phyloP scores from a whole-genome alignment of 2,888 invertebrate species.

The Periphyllus acericola region DNA sequence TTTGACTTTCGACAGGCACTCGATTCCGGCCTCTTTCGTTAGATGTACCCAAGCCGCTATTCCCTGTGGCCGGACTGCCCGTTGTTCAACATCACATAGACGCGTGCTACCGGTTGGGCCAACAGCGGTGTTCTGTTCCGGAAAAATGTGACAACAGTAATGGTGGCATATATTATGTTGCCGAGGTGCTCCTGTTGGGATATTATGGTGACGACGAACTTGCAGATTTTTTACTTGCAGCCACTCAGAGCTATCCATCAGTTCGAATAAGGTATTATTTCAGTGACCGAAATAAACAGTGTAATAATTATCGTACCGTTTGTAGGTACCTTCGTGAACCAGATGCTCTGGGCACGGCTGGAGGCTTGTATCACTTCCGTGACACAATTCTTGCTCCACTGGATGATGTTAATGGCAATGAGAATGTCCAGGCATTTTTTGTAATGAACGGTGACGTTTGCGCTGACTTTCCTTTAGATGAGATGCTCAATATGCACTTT shows the following conservation, averaged over 20 bases:
- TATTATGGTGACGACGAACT: constrained; percentile 89
- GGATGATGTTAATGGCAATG: constrained; percentile 66
- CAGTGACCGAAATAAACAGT: background rate
- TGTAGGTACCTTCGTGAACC: constrained; percentile 93
- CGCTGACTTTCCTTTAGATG: constrained; percentile 90
- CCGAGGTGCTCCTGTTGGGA: constrained; percentile 89
- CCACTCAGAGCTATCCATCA: constrained; percentile 33
- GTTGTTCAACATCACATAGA: constrained; percentile 97
- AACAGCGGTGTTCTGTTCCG: constrained; percentile 69
- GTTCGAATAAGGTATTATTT: constrained; percentile 31
- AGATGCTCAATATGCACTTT: constrained; percentile 82
- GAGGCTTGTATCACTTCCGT: constrained; percentile 95
- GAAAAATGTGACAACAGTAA: constrained; percentile 74
- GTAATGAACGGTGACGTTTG: constrained; percentile 98
- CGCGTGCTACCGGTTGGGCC: constrained; percentile 76
- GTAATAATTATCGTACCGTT: background rate
- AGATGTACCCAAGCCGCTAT: constrained; percentile 97
- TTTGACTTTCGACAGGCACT: constrained; percentile 77
- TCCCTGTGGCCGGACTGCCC: constrained; percentile 95
- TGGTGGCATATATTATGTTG: background rate
- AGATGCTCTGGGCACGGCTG: constrained; percentile 92
- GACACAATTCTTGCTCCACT: constrained; percentile 84
- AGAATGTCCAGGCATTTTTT: constrained; percentile 82
- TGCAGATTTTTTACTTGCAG: constrained; percentile 78
- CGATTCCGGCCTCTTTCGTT: constrained; percentile 95